Conservation (phyloP, 2,888 invertebrate genomes). For the Amiota communis region DNA sequence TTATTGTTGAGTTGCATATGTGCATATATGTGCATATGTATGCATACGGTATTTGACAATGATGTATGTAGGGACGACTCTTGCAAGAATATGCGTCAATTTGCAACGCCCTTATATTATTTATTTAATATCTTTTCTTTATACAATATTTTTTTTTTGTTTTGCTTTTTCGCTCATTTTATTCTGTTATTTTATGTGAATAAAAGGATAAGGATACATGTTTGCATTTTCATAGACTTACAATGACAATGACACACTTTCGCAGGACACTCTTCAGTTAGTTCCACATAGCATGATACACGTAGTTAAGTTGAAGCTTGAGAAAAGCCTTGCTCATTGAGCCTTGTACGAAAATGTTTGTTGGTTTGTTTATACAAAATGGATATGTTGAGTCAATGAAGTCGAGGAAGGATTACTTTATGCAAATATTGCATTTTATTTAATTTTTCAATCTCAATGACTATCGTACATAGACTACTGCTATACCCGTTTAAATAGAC, state of each 20-base stretch:
- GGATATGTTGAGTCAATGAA: conserved; percentile 54
- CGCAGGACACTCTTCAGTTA: conserved; percentile 29
- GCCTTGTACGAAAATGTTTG: conserved; percentile 1
- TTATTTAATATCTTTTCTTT: background rate
- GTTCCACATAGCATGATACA: background rate
- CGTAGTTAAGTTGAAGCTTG: conserved; percentile 22
- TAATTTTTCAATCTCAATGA: conserved; percentile 37
- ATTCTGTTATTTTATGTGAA: conserved; percentile 5
- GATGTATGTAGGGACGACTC: conserved; percentile 12
- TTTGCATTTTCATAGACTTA: conserved; percentile 21
- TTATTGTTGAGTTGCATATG: background rate
- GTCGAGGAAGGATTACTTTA: conserved; percentile 34
- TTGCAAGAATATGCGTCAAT: conserved; percentile 23
- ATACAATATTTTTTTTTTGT: conserved; percentile 2
- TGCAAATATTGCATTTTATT: conserved; percentile 48
- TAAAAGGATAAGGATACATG: no score
- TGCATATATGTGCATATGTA: background rate
- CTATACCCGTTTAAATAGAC: background rate
- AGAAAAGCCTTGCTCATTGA: background rate
- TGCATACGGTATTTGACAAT: conserved; percentile 15
- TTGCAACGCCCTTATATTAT: conserved; percentile 38
- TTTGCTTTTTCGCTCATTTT: conserved; percentile 8
- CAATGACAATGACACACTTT: conserved; percentile 40
- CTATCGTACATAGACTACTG: background rate
- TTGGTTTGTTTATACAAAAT: conserved; percentile 37